Evolutionary conservation across 2,888 invertebrate genomes (phyloP).

Genomic region (Caenorhabditis wallacei): DNA sequence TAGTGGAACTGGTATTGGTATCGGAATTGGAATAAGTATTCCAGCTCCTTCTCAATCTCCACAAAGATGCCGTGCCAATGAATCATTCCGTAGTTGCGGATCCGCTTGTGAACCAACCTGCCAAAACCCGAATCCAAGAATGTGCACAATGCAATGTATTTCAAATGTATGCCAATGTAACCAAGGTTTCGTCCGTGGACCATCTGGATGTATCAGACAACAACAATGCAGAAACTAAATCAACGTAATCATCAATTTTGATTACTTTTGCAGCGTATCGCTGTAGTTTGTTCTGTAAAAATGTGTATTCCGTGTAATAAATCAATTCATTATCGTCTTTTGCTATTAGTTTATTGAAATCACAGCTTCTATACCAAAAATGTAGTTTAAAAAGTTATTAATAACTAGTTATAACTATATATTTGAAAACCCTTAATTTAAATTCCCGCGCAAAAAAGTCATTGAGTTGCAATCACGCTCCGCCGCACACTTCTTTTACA

Average conservation of each 20-base stretch:
- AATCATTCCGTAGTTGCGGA: constrained; percentile 43
- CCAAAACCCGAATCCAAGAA: constrained; percentile 21
- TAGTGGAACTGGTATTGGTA: neutral
- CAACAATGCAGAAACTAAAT: constrained; percentile 13
- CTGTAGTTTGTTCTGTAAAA: constrained; percentile 21
- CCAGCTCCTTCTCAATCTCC: constrained; percentile 29
- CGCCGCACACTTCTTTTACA: neutral
- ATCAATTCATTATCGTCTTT: neutral
- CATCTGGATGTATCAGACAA: constrained; percentile 39
- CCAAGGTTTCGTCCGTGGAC: constrained; percentile 43
- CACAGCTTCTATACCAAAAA: neutral
- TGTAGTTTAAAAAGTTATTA: no score
- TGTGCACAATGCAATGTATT: constrained; percentile 49
- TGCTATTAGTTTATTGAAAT: neutral
- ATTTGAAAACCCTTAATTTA: neutral
- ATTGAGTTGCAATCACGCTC: constrained; percentile 28
- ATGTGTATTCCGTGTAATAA: constrained; percentile 9
- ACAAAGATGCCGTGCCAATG: constrained; percentile 35
- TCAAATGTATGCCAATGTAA: constrained; percentile 48
- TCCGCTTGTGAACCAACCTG: constrained; percentile 47
- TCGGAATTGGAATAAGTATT: constrained; percentile 1
- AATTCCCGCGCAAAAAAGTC: constrained; percentile 3
- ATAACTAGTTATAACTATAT: no score
- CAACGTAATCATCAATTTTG: neutral
- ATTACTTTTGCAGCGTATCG: constrained; percentile 20